Percentiles rank a stretch among this genome's conserved stretches.
These are phyloP conservation scores for Hippocampus mohnikei DNA, from an alignment of 2,113 vertebrate genomes.

Conservation along the genomic window DNA sequence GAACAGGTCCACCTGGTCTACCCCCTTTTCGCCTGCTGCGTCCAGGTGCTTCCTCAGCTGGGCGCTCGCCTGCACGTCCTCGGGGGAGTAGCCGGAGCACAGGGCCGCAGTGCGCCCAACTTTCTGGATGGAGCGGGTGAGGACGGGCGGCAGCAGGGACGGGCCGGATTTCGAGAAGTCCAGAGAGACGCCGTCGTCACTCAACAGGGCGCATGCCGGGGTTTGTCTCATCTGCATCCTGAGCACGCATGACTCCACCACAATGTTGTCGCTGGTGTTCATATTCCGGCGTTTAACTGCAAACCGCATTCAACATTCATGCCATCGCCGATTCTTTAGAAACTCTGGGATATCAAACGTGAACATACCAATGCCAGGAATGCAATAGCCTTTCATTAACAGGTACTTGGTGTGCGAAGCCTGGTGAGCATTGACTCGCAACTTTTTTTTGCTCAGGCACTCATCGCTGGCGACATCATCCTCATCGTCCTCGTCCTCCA, in stretches of 20 bases:
- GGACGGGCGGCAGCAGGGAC: constrained; percentile 72
- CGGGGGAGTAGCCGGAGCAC: constrained; percentile 59
- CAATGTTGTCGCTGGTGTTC: constrained; percentile 85
- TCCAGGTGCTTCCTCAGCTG: constrained; percentile 72
- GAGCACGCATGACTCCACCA: constrained; percentile 89
- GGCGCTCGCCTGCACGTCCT: constrained; percentile 65
- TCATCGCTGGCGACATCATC: constrained; percentile 78
- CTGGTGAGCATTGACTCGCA: constrained; percentile 83
- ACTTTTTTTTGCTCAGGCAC: constrained; percentile 66
- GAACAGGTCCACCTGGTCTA: constrained; percentile 68
- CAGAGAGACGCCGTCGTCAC: constrained; percentile 64
- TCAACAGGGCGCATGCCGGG: constrained; percentile 66
- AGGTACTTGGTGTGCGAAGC: constrained; percentile 96
- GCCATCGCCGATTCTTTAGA: not conserved
- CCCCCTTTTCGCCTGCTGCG: constrained; percentile 70
- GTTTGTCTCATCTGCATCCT: constrained; percentile 75
- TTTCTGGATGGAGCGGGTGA: constrained; percentile 71
- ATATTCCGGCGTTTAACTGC: constrained; percentile 81
- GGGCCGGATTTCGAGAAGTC: constrained; percentile 61
- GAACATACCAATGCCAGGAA: constrained; percentile 75
- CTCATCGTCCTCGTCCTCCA: constrained; percentile 81
- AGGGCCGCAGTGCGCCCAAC: constrained; percentile 41
- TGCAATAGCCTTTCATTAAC: constrained; percentile 87
- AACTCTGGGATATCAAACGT: not conserved
- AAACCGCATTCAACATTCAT: not conserved